Percentiles rank a stretch among this genome's conserved stretches.
These are phyloP conservation scores for Nipponacmea schrenckii DNA, from an alignment of 2,888 invertebrate species.

Conservation along the genomic window DNA sequence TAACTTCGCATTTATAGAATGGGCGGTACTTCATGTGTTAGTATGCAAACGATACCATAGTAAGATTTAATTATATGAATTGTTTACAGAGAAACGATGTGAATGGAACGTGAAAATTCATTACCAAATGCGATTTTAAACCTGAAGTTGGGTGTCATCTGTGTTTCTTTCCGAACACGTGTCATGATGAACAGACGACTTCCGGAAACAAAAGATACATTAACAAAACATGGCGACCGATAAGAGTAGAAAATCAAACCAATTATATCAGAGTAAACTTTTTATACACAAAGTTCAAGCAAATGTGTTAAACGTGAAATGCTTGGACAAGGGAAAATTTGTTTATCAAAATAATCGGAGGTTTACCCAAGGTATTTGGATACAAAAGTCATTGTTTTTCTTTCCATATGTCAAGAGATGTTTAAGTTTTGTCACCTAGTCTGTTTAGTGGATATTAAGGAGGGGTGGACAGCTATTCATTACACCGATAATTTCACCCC, in stretches of 20 bases:
- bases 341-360: constrained; percentile 1
- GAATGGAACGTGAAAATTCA: too few relatives aligned
- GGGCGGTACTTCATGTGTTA: too few relatives aligned
- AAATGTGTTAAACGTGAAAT: neutral
- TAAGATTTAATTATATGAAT: too few relatives aligned
- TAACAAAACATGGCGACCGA: neutral
- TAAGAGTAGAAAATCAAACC: neutral
- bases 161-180: neutral
- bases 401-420: constrained; percentile 6
- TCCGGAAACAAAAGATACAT: constrained; percentile 1
- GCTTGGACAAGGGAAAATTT: constrained; percentile 2
- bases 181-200: neutral
- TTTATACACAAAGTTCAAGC: neutral
- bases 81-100: too few relatives aligned
- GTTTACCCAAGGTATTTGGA: constrained; percentile 5
- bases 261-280: constrained; percentile 7
- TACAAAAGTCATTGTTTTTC: constrained; percentile 9
- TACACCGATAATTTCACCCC: too few relatives aligned
- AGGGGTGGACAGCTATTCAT: neutral
- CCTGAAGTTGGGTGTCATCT: too few relatives aligned
- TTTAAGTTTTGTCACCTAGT: neutral
- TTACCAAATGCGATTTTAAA: too few relatives aligned
- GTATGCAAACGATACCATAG: too few relatives aligned
- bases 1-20: too few relatives aligned
- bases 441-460: neutral